Base-by-base conservation (phyloP, 2,113 vertebrate species). In the Raja brachyura region DNA sequence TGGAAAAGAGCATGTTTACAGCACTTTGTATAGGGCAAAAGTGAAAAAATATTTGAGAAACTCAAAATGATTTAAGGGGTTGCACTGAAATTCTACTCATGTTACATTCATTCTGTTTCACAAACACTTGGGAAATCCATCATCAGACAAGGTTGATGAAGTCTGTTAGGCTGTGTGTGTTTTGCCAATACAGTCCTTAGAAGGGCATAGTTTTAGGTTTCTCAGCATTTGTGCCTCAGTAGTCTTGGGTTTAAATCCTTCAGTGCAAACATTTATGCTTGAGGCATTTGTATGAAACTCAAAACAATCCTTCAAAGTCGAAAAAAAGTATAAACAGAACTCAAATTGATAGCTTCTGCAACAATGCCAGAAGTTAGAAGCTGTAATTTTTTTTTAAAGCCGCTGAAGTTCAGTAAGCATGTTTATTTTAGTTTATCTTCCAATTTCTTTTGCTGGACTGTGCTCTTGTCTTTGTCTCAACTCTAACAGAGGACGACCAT, bases 101-200 rank as follows among this genome's bases (percentile, higher is more conserved):
- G 83, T 66, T 88, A 88, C 83, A 88, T 61, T 88, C 61, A 18
- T 63, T 63, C 83, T 88, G 59, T 88, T 88, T 88, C 83, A 7
- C 59, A 88, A 88, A 88, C 83, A 88, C 83, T 86, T n/a, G 59
- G 56, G 83, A n/a, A 88, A 88, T 88, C 83, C 59, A 88, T 88
- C 83, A 88, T 88, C 83, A 88, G 48, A 13, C 59, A 31, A 59
- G 83, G 59, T 88, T 86, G 59, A n/a, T 86, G 83, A 86, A 86
- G 25, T 18, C 83, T 63, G 83, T 63, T 88, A 88, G 83, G 18
- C 28, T 63, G 22, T 88, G 83, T 88, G 56, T 86, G 61, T 88
- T 59, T 66, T 88, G 63, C 83, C 59, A 63, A 31, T 59, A 88
- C 59, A 88, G 83, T 88, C 83, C 83, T 88, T 88, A 88, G 59